Evolutionary conservation across 2,888 invertebrate species (phyloP).

Genomic region (Rhyacophila evoluta): DNA sequence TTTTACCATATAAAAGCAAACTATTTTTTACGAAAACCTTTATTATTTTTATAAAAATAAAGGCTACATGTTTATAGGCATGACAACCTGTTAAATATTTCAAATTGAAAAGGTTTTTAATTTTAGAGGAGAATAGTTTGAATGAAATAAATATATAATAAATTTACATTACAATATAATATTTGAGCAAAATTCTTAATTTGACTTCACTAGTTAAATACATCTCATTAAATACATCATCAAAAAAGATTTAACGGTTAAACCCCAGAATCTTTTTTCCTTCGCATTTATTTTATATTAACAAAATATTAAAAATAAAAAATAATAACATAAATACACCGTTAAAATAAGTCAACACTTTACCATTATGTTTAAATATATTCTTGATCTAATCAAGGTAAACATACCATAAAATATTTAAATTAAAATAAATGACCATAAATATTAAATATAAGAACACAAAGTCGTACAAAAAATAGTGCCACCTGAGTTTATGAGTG

Average conservation of each 20-base stretch:
- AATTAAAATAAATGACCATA: background rate
- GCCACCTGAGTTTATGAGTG: background rate
- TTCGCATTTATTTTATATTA: background rate
- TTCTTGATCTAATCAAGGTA: conserved; percentile 18
- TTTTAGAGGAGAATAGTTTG: background rate
- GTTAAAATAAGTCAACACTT: conserved; percentile 11
- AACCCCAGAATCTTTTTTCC: background rate
- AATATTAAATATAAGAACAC: background rate
- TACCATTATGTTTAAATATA: background rate
- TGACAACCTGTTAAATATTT: background rate
- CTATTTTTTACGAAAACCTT: background rate
- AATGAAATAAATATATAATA: conserved; percentile 14
- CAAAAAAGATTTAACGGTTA: background rate
- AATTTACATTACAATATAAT: conserved; percentile 23
- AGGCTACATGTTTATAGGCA: background rate
- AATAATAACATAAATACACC: conserved; percentile 20
- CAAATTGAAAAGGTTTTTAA: background rate
- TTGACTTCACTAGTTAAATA: conserved; percentile 28
- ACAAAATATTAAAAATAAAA: conserved; percentile 10
- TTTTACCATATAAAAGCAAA: background rate
- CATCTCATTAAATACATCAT: conserved; percentile 14
- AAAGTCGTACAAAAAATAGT: conserved; percentile 1
- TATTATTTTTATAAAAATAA: background rate
- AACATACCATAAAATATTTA: background rate
- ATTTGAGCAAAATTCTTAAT: conserved; percentile 43